phyloP scores from a whole-genome alignment of 2,113 vertebrate species.

The Thamnophis sirtalis region DNA sequence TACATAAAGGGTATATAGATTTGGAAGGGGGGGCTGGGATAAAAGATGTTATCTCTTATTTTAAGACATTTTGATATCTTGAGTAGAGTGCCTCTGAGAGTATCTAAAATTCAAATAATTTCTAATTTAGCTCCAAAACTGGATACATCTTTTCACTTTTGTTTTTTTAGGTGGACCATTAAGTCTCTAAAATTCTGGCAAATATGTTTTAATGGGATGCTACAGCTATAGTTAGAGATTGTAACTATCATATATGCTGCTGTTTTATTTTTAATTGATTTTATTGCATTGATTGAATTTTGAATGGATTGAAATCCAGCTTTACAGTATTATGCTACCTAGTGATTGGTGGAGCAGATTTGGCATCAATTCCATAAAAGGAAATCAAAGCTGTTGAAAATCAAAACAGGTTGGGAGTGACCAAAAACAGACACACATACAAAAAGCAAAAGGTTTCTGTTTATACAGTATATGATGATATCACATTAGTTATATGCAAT shows the following conservation, averaged over 20 bases:
- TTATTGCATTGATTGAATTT: not conserved
- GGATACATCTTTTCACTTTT: not conserved
- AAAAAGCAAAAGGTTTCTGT: conserved; percentile 22
- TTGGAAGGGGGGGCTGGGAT: not conserved
- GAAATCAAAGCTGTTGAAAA: conserved; percentile 34
- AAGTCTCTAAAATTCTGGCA: not conserved
- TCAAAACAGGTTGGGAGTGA: conserved; percentile 14
- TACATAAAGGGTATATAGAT: not conserved
- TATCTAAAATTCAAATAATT: not conserved
- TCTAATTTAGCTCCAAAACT: not conserved
- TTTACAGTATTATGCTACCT: not conserved
- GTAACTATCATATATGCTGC: not conserved
- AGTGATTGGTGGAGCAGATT: not conserved
- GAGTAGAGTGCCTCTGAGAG: not conserved
- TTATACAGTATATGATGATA: conserved; percentile 44
- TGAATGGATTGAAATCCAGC: not conserved
- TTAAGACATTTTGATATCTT: not conserved
- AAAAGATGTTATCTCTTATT: not conserved
- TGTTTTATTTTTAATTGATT: conserved; percentile 5
- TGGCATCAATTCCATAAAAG: not conserved
- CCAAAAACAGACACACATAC: not conserved
- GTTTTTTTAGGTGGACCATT: not conserved
- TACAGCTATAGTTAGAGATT: not conserved
- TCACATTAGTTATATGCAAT: conserved; percentile 28
- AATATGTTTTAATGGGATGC: not conserved